Evolutionary conservation across 2,113 vertebrate genomes (phyloP).

Genomic region (Colinus virginianus): DNA sequence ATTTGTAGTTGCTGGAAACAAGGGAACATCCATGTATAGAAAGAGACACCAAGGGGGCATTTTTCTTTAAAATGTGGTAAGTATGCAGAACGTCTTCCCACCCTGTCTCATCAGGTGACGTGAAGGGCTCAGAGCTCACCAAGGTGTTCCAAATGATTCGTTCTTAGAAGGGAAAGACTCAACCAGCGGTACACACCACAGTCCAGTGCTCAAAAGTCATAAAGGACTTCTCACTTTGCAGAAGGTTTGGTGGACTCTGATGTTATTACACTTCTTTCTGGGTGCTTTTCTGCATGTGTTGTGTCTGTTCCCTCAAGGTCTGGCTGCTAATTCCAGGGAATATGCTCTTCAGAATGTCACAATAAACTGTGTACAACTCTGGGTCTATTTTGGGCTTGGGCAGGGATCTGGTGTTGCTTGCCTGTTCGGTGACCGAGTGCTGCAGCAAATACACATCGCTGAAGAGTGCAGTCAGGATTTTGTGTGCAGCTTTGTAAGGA

Average conservation of each 20-base stretch:
- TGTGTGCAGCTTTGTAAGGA: slow-evolving; percentile 67
- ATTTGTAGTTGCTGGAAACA: slow-evolving; percentile 37
- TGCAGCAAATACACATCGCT: slow-evolving; percentile 50
- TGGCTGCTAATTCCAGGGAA: slow-evolving; percentile 62
- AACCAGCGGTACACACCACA: background rate
- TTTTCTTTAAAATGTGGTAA: slow-evolving; percentile 14
- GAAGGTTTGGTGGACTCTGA: background rate
- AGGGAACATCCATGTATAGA: background rate
- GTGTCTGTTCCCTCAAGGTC: slow-evolving; percentile 9
- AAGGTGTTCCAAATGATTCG: background rate
- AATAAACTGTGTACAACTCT: slow-evolving; percentile 64
- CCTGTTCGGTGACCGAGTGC: slow-evolving; percentile 2
- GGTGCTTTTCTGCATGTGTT: background rate
- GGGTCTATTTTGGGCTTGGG: slow-evolving; percentile 59
- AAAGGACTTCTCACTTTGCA: fast-evolving
- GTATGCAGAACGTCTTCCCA: background rate
- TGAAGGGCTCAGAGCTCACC: slow-evolving; percentile 66
- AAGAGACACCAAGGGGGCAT: slow-evolving; percentile 31
- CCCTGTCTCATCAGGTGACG: background rate
- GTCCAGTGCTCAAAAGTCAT: background rate
- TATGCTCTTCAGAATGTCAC: slow-evolving; percentile 59
- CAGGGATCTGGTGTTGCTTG: slow-evolving; percentile 42
- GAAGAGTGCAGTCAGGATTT: slow-evolving; percentile 55
- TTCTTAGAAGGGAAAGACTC: slow-evolving; percentile 14
- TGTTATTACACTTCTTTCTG: background rate